phyloP scores from a whole-genome alignment of 2,113 vertebrate genomes.

The Labeo rohita region DNA sequence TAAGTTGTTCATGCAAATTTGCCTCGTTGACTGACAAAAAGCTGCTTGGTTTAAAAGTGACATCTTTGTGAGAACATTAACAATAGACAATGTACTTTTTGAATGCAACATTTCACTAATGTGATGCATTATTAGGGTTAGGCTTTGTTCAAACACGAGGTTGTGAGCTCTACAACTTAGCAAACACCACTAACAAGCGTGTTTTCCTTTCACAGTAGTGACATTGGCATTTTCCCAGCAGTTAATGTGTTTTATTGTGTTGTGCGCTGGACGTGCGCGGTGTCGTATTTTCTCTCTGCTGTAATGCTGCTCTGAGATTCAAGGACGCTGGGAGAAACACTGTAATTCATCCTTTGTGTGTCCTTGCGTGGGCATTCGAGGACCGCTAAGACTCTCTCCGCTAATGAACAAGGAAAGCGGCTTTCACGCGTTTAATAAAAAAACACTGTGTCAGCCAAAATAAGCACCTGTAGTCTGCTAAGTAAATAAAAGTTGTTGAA shows the following conservation, averaged over 20 bases:
- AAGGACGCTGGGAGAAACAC: conserved; percentile 10
- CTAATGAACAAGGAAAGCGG: conserved; percentile 4
- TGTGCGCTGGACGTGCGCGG: not conserved
- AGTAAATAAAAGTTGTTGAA: conserved; percentile 1
- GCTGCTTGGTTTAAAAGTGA: not conserved
- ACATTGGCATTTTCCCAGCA: conserved; percentile 27
- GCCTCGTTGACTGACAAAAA: not conserved
- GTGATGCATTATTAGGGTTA: not conserved
- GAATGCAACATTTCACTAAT: not conserved
- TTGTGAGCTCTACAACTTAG: not conserved
- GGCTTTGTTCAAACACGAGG: not conserved
- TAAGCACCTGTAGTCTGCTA: not conserved
- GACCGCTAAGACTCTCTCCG: not conserved
- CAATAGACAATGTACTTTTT: not conserved
- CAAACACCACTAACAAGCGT: not conserved
- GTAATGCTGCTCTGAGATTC: conserved; percentile 6
- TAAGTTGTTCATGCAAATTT: not conserved
- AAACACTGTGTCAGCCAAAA: conserved; percentile 5
- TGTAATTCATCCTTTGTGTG: conserved; percentile 33
- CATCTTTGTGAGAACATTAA: not conserved
- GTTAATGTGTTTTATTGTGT: conserved; percentile 24
- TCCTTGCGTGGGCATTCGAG: conserved; percentile 29
- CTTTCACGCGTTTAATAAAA: conserved; percentile 17
- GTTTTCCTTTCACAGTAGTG: not conserved
- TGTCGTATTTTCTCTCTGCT: conserved; percentile 17